Conservation (phyloP, 2,797 vertebrate genomes). For the Pogoniulus pusillus region DNA sequence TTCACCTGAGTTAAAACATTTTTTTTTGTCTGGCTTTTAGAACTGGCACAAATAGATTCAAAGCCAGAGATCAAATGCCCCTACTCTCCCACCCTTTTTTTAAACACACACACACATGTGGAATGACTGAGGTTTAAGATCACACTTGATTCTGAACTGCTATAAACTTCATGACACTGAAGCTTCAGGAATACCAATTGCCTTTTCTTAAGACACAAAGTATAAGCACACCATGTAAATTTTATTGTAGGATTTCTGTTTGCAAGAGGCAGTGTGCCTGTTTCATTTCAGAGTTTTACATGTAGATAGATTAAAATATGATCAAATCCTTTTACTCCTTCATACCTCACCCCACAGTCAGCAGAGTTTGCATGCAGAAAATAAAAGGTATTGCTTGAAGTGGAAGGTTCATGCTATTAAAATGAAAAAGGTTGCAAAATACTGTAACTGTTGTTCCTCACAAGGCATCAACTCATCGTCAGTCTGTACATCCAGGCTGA, state of each 20-base stretch:
- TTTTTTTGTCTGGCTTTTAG: neutral
- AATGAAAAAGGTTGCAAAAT: neutral
- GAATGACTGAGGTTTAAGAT: neutral
- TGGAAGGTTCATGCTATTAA: neutral
- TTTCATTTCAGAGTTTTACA: neutral
- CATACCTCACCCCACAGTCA: neutral
- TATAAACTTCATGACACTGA: neutral
- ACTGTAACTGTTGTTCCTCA: slow-evolving; percentile 1
- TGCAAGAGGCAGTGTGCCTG: neutral
- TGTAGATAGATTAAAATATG: neutral
- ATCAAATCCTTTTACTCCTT: neutral
- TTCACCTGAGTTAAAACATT: neutral
- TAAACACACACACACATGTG: neutral
- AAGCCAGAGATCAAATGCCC: neutral
- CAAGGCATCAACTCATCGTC: neutral
- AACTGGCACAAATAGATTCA: neutral
- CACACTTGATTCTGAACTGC: neutral
- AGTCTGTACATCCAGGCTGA: neutral
- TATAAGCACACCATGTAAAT: neutral
- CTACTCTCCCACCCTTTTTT: neutral
- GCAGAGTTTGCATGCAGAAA: neutral
- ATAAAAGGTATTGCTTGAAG: neutral
- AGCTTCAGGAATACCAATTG: neutral
- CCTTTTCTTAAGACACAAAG: neutral
- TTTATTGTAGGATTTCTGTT: neutral